Evolutionary conservation across 2,797 vertebrate species (phyloP).

Genomic region (Phalanger gymnotis): DNA sequence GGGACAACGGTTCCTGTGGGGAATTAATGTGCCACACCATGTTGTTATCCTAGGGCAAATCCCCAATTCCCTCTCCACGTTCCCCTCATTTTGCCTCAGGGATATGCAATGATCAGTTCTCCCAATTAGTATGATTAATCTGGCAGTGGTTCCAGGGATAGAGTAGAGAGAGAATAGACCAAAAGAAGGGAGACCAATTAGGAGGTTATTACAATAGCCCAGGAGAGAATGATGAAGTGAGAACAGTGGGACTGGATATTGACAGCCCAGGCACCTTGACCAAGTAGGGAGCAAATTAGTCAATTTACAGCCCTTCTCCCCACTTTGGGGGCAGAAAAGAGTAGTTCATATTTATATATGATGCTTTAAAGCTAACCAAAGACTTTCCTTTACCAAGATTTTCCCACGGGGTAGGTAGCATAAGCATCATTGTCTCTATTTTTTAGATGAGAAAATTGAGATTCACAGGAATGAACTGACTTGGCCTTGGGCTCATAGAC

Average conservation of each 20-base stretch:
- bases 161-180: neutral
- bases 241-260: neutral
- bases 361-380: neutral
- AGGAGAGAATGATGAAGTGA: neutral
- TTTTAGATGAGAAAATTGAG: neutral
- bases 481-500: neutral
- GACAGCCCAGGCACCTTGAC: neutral
- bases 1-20: neutral
- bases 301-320: neutral
- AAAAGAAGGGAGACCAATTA: neutral
- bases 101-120: neutral
- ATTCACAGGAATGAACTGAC: neutral
- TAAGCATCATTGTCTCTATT: no score
- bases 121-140: neutral
- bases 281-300: neutral
- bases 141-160: neutral
- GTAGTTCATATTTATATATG: neutral
- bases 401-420: neutral
- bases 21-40: neutral
- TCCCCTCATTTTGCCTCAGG: neutral
- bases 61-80: neutral
- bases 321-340: neutral
- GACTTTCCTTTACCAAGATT: neutral
- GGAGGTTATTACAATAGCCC: neutral
- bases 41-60: neutral